phyloP scores from a whole-genome alignment of 2,888 invertebrate species.

The Acholoe squamosa region DNA sequence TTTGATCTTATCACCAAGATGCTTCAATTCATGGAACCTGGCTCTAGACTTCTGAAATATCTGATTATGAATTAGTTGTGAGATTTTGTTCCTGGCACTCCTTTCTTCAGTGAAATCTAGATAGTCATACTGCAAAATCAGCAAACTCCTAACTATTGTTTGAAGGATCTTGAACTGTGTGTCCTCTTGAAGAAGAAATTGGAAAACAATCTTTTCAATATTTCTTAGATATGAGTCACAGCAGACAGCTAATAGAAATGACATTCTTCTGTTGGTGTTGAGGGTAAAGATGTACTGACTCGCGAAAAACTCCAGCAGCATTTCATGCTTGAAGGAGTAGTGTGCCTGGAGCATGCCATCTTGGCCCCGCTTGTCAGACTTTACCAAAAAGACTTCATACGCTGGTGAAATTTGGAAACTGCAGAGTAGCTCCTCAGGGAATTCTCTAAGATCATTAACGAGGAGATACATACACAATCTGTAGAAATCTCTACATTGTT shows the following conservation, averaged over 20 bases:
- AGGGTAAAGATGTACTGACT: neutral
- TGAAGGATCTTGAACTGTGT: neutral
- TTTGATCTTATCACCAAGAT: too few relatives aligned
- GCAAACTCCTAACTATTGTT: neutral
- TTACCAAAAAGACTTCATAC: neutral
- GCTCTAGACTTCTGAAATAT: too few relatives aligned
- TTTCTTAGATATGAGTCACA: neutral
- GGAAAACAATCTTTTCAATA: neutral
- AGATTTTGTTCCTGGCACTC: too few relatives aligned
- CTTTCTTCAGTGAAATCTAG: too few relatives aligned
- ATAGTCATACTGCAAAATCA: neutral
- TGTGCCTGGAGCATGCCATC: neutral
- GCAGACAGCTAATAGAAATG: neutral
- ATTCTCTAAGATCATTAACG: neutral
- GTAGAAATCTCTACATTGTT: neutral
- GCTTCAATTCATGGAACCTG: too few relatives aligned
- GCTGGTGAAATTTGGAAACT: neutral
- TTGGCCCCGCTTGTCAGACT: neutral
- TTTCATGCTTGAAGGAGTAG: neutral
- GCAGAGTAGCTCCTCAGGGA: neutral
- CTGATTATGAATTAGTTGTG: too few relatives aligned
- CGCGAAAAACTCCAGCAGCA: neutral
- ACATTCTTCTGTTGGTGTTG: neutral
- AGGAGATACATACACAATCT: neutral
- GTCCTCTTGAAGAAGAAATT: neutral